Conservation (phyloP, 35 echinoderm and acorn worm genomes). For the Heliocidaris erythrogramma region DNA sequence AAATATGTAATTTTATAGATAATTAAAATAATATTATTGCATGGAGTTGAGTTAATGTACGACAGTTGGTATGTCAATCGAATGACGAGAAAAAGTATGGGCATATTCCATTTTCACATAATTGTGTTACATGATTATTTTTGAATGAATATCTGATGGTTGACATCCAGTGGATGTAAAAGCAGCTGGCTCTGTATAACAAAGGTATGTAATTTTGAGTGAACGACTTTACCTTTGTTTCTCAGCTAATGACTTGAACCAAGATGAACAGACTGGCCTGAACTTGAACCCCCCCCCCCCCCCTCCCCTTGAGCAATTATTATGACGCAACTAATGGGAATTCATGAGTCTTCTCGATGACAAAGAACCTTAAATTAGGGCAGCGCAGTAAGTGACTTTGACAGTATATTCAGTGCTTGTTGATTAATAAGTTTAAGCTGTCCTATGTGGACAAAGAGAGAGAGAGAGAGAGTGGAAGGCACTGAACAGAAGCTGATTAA, state of each 20-base stretch:
- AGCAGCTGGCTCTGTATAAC: no score
- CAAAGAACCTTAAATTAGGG: not conserved
- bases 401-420: not conserved
- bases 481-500: not conserved
- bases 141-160: not conserved
- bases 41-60: no score
- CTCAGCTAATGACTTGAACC: not conserved
- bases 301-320: not conserved
- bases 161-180: not conserved
- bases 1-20: no score
- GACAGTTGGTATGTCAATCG: no score
- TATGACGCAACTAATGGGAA: slow-evolving; percentile 25
- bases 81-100: no score
- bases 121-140: not conserved
- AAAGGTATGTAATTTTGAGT: not conserved
- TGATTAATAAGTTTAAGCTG: not conserved
- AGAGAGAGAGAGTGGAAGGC: not conserved
- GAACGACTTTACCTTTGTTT: not conserved
- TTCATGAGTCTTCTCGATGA: not conserved
- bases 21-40: no score
- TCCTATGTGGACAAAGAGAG: not conserved
- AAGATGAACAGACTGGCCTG: not conserved
- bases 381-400: not conserved
- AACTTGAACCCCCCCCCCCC: slow-evolving; percentile 28
- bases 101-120: not conserved